These are phyloP conservation scores for Hippotragus niger DNA, from an alignment of 2,113 vertebrate genomes.

Conservation along the genomic window DNA sequence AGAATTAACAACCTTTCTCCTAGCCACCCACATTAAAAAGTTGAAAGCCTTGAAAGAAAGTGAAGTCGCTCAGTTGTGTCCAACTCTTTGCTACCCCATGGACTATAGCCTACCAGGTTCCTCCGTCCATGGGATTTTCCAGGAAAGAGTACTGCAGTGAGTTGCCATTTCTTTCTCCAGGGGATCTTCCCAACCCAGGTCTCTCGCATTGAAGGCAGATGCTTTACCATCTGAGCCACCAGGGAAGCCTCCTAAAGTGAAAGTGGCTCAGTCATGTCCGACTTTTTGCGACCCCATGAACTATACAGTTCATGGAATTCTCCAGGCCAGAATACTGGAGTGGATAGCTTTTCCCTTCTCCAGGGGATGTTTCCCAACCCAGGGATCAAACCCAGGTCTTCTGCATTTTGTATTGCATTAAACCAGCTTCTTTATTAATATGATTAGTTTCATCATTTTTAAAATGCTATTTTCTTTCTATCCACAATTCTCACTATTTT, in stretches of 20 bases:
- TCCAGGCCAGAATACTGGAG: not conserved
- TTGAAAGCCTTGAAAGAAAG: not conserved
- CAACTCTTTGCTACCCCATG: not conserved
- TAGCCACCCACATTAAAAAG: not conserved
- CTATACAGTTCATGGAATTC: not conserved
- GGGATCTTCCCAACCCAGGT: not conserved
- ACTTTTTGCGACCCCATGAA: not conserved
- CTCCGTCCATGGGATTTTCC: not conserved
- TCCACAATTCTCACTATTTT: not conserved
- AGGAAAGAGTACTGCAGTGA: not conserved
- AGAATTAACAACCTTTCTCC: not conserved
- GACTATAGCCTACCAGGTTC: not conserved
- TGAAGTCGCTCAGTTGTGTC: not conserved
- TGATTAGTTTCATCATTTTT: not conserved
- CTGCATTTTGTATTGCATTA: not conserved
- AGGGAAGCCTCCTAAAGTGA: not conserved
- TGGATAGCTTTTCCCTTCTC: not conserved
- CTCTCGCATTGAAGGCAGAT: accelerated
- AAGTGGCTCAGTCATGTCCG: not conserved
- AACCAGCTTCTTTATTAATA: not conserved
- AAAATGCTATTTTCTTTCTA: not conserved
- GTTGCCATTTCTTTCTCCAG: not conserved
- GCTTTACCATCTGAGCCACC: not conserved
- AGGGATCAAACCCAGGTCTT: not conserved
- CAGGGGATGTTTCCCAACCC: not conserved